Base-by-base conservation (phyloP, 2,797 vertebrate species). In the Gymnothorax javanicus region DNA sequence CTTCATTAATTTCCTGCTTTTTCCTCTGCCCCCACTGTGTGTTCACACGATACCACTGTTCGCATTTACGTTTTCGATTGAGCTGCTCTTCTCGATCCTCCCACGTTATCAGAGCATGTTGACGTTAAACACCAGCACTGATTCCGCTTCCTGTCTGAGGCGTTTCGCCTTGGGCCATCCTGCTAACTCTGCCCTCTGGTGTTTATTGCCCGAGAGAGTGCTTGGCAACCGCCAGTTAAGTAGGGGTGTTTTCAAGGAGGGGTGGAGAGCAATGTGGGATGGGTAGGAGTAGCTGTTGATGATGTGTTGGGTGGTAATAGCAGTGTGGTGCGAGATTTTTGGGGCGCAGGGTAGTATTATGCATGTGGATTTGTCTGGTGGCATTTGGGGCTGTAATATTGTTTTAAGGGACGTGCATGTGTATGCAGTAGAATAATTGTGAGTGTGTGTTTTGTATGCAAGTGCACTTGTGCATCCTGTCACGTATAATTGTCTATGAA, bases 91-190 rank as follows among this genome's bases (percentile, higher is more conserved):
- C 85, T 9, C 27, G 50, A 12, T 62, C 27, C 58, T 7, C 59
- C 27, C 50, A 13, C 11, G 20, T 23, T 4, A 86, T 52, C 43
- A 57, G 71, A 86, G 71, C 33, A 12, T 71, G 25, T 59, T 7
- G 13, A 57, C 23, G 58, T 33, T 77, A 62, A 59, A 86, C 71
- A 86, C 71, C 50, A 56, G 79, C 85, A 79, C 60, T 20, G 85
- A 86, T 79, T 58, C 73, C 33, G 73, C 52, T 73, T 79, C 17
- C 20, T 33, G 71, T 59, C 59, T 11, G 8, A 69, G 56, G 27
- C 54, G 54, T 20, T 27, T 43, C 56, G 12, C 27, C 4, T 20
- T 20, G 11, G 33, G 73, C 33, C 33, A 17, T 17, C 17, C 50
- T 3, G 23, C 79, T 82, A 43, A 20, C 17, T 82, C 50, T 23